Base-by-base conservation (phyloP, 2,888 invertebrate species). In the Oegoconia quadripuncta region DNA sequence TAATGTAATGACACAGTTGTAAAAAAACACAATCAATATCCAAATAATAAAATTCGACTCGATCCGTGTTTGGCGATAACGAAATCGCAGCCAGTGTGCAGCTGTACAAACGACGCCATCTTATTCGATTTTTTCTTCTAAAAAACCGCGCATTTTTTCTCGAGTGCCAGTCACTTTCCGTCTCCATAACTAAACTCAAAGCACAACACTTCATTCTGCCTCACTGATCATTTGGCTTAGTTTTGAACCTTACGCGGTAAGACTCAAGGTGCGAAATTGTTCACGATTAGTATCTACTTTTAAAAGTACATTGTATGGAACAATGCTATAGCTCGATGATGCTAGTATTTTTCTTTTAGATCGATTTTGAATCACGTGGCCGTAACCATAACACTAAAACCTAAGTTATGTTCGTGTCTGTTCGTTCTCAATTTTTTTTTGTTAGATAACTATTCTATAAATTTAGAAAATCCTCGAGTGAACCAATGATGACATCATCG, bases 81-180 rank as follows among this genome's bases (percentile, higher is more conserved):
- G 7, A 14, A 15, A 26, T 17, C 12, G 26, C 26, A 6, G 3
- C 14, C 15, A 37, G 6, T 3, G 11, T 26, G 14, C 37, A 38
- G 32, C 38, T 38, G 38, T 32, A 14, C 26, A 25, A 38, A 18
- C 16, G 9, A 16, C 20, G 32, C 28, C 22, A 34, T 29, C 15
- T 36, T 36, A 12, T 14, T 20, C 12, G 27, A 3, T 26, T 36
- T 36, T 56, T 59, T 59, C 55, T 60, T 60, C 57, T 42, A 64
- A 67, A 72, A 71, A 65, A 63, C 51, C 53, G 63, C 52, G 39
- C 14, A 37, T 55, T 53, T 63, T 66, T 69, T 70, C 60, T 62
- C 48, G 48, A 66, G 62, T 63, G 52, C 59, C 64, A 69, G 57
- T 52, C 46, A 48, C 59, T 68, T 73, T 72, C 63, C 64, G 57